Evolutionary conservation across 2,888 invertebrate genomes (phyloP).

Genomic region (Molanna angustata): DNA sequence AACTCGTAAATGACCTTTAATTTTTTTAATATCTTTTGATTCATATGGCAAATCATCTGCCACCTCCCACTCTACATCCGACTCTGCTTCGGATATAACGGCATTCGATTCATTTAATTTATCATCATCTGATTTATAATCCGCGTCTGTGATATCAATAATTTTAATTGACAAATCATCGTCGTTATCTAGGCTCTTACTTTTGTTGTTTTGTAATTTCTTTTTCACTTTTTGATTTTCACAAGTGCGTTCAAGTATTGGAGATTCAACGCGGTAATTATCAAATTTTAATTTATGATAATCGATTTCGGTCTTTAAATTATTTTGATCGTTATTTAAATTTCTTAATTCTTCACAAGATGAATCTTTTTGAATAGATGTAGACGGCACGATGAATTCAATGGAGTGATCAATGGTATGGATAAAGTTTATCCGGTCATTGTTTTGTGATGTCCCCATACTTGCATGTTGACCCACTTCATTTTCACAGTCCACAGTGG

Average conservation of each 20-base stretch:
- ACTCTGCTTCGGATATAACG: conserved; percentile 63
- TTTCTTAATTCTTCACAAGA: no score
- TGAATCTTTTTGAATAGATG: background rate
- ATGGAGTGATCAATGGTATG: background rate
- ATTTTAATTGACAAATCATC: conserved; percentile 48
- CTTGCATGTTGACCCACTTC: background rate
- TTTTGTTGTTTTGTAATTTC: conserved; percentile 45
- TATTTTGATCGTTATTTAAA: no score
- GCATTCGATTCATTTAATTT: conserved; percentile 50
- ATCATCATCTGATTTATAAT: conserved; percentile 37
- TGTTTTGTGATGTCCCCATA: background rate
- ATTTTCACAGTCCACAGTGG: background rate
- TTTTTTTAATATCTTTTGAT: conserved; percentile 20
- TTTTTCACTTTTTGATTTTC: conserved; percentile 36
- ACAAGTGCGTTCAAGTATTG: conserved; percentile 39
- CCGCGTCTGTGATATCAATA: conserved; percentile 40
- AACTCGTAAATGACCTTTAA: conserved; percentile 16
- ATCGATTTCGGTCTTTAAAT: background rate
- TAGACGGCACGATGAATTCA: background rate
- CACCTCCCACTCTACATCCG: conserved; percentile 61
- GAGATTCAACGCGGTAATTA: conserved; percentile 49
- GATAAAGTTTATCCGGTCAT: no score
- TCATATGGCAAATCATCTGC: conserved; percentile 45
- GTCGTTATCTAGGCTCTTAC: conserved; percentile 53
- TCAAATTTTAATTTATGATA: conserved; percentile 43